Evolutionary conservation across 1,140 invertebrate genomes (phyloP).

Genomic region (Dinothrombium tinctorium): DNA sequence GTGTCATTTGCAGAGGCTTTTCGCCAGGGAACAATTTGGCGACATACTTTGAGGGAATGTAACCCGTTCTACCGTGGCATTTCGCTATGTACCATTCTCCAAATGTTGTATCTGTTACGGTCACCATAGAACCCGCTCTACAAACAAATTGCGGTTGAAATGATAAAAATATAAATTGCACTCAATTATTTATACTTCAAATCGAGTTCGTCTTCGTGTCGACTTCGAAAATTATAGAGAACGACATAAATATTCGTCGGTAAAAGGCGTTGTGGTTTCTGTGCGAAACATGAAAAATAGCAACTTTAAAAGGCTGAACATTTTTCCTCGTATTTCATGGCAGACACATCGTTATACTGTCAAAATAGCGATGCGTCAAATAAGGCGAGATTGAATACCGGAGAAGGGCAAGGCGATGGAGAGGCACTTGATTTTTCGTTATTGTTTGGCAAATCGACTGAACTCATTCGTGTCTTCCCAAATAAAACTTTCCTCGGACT

Average conservation of each 20-base stretch:
- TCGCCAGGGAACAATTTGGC: slow-evolving; percentile 67
- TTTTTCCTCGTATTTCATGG: not conserved
- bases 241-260: slow-evolving; percentile 81
- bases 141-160: slow-evolving; percentile 7
- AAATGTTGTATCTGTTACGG: slow-evolving; percentile 75
- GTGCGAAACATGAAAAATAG: slow-evolving; percentile 10
- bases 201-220: slow-evolving; percentile 77
- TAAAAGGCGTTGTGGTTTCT: slow-evolving; percentile 58
- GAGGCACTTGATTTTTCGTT: slow-evolving; percentile 75
- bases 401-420: slow-evolving; percentile 72
- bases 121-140: slow-evolving; percentile 78
- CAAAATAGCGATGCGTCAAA: not conserved
- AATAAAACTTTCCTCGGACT: slow-evolving; percentile 14
- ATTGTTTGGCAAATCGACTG: slow-evolving; percentile 68
- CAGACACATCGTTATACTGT: not conserved
- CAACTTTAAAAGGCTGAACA: not conserved
- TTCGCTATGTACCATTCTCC: slow-evolving; percentile 89
- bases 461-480: slow-evolving; percentile 62
- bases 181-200: slow-evolving; percentile 41
- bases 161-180: not conserved
- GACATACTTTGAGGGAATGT: slow-evolving; percentile 82
- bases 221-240: slow-evolving; percentile 77
- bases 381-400: slow-evolving; percentile 24
- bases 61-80: slow-evolving; percentile 66
- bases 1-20: slow-evolving; percentile 55